Evolutionary conservation across 1,140 invertebrate species (phyloP).

Genomic region (Drosophila punjabiensis): DNA sequence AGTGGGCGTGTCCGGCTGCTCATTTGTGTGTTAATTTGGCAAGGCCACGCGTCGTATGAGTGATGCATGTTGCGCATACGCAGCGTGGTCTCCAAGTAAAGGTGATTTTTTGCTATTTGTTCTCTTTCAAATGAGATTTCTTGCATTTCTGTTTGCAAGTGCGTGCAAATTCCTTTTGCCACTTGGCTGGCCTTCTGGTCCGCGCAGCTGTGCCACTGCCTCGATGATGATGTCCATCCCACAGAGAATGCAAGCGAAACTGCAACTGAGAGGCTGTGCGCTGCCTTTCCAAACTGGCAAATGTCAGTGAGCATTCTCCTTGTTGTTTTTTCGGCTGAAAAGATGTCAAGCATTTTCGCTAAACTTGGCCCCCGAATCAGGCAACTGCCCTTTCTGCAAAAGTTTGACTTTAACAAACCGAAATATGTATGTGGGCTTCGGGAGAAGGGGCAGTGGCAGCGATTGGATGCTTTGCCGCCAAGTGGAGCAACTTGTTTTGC

Average conservation of each 20-base stretch:
- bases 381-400: slow-evolving; percentile 68
- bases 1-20: slow-evolving; percentile 23
- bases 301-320: slow-evolving; percentile 70
- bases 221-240: slow-evolving; percentile 20
- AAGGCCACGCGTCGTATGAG: slow-evolving; percentile 62
- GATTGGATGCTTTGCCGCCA: slow-evolving; percentile 41
- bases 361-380: slow-evolving; percentile 56
- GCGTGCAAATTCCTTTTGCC: slow-evolving; percentile 72
- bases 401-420: slow-evolving; percentile 14
- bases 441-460: slow-evolving; percentile 30
- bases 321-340: slow-evolving; percentile 36
- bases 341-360: slow-evolving; percentile 58
- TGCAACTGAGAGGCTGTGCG: slow-evolving; percentile 28
- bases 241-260: slow-evolving; percentile 23
- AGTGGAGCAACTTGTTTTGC: slow-evolving; percentile 56
- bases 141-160: slow-evolving; percentile 17
- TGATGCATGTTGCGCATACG: slow-evolving; percentile 69
- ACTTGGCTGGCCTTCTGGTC: slow-evolving; percentile 70
- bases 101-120: background rate
- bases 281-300: slow-evolving; percentile 58
- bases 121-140: background rate
- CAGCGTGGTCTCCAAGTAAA: slow-evolving; percentile 26
- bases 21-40: slow-evolving; percentile 75
- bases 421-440: slow-evolving; percentile 14
- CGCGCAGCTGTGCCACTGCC: slow-evolving; percentile 59